Conservation (phyloP, 2,888 invertebrate genomes). For the Caenorhabditis sp. region DNA sequence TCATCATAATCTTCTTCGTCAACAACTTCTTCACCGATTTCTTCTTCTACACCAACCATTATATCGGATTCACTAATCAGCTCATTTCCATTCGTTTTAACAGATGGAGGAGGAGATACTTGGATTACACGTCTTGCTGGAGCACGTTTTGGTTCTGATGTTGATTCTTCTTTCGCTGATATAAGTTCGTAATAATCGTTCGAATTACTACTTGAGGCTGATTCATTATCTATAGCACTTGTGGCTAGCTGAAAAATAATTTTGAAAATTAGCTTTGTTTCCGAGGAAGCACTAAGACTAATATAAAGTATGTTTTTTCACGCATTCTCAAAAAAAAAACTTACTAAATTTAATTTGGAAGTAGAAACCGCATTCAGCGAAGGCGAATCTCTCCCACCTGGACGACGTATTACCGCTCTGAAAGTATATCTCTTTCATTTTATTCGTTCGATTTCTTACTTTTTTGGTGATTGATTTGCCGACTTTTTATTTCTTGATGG, state of each 20-base stretch:
- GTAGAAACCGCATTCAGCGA: background rate
- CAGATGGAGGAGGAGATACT: constrained; percentile 11
- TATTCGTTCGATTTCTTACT: constrained; percentile 7
- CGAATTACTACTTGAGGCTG: constrained; percentile 3
- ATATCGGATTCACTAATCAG: background rate
- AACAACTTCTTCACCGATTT: background rate
- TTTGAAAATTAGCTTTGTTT: too few species aligned
- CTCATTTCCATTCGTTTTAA: background rate
- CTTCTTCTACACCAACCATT: background rate
- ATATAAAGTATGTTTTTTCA: too few species aligned
- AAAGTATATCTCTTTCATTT: constrained; percentile 6
- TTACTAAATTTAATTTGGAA: background rate
- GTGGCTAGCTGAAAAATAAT: constrained; percentile 16
- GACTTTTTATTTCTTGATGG: constrained; percentile 20
- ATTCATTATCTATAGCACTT: constrained; percentile 24
- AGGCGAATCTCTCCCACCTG: background rate
- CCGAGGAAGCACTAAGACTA: too few species aligned
- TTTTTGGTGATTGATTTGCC: constrained; percentile 27
- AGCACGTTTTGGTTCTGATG: constrained; percentile 11
- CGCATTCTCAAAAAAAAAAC: constrained; percentile 5
- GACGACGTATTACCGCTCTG: constrained; percentile 19
- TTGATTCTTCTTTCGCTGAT: background rate
- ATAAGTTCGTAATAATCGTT: background rate
- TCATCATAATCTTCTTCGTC: constrained; percentile 10
- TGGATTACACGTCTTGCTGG: constrained; percentile 20